phyloP scores from a whole-genome alignment of 1,140 invertebrate genomes.

The Psilanteris sp. region DNA sequence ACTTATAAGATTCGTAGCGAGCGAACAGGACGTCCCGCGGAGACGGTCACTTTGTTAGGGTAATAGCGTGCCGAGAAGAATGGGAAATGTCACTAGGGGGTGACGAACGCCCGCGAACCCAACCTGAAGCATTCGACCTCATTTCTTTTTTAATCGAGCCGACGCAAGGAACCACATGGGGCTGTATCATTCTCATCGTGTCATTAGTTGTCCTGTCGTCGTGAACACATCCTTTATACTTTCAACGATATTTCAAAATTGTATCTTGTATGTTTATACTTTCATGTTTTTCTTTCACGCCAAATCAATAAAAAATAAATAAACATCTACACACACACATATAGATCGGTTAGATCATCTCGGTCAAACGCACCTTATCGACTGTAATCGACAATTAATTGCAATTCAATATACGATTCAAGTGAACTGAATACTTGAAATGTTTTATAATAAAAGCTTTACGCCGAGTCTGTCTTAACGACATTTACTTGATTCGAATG shows the following conservation, averaged over 20 bases:
- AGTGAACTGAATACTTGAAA: too few relatives aligned
- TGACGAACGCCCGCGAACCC: conserved; percentile 65
- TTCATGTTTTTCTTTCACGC: neutral
- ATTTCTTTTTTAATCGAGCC: conserved; percentile 71
- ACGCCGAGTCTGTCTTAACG: too few relatives aligned
- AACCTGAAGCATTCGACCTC: conserved; percentile 66
- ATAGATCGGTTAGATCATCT: too few relatives aligned
- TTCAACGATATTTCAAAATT: conserved; percentile 31
- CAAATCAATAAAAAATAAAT: too few relatives aligned
- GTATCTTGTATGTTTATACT: conserved; percentile 8
- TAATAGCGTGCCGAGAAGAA: conserved; percentile 80
- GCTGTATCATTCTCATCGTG: conserved; percentile 71
- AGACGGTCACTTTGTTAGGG: conserved; percentile 76
- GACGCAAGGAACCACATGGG: conserved; percentile 70
- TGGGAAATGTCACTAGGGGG: conserved; percentile 80
- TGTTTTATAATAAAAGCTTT: too few relatives aligned
- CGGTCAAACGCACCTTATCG: too few relatives aligned
- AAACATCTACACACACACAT: too few relatives aligned
- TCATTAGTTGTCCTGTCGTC: conserved; percentile 74
- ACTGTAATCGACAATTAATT: too few relatives aligned
- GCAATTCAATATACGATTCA: too few relatives aligned
- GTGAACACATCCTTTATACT: conserved; percentile 67
- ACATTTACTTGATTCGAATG: too few relatives aligned
- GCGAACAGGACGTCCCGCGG: conserved; percentile 72
- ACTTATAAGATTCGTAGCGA: conserved; percentile 26